phyloP scores from a whole-genome alignment of 1,140 invertebrate species.

The Spodoptera frugiperda region DNA sequence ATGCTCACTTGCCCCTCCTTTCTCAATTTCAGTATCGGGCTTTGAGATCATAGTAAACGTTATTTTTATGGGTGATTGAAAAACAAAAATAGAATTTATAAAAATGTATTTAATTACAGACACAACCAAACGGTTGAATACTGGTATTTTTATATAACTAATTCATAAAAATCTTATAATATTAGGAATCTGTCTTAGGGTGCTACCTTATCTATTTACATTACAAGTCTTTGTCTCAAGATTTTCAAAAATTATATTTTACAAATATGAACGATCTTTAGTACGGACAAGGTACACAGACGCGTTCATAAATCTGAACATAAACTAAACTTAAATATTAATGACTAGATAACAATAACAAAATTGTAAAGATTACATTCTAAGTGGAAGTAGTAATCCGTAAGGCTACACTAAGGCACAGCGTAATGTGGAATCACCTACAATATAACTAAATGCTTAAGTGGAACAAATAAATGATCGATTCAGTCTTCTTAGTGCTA shows the following conservation, averaged over 20 bases:
- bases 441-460: slow-evolving; percentile 77
- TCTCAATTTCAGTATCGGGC: neutral
- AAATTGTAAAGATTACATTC: slow-evolving; percentile 64
- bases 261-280: slow-evolving; percentile 43
- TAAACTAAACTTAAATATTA: slow-evolving; percentile 69
- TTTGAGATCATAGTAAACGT: neutral
- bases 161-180: slow-evolving; percentile 72
- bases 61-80: neutral
- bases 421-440: slow-evolving; percentile 74
- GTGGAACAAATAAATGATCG: slow-evolving; percentile 75
- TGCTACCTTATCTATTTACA: slow-evolving; percentile 76
- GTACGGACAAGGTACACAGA: slow-evolving; percentile 44
- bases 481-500: slow-evolving; percentile 80
- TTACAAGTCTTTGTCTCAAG: slow-evolving; percentile 80
- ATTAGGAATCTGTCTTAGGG: slow-evolving; percentile 84
- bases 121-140: slow-evolving; percentile 65
- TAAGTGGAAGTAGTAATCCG: slow-evolving; percentile 72
- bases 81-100: slow-evolving; percentile 32
- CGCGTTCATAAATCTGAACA: slow-evolving; percentile 55
- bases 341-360: slow-evolving; percentile 83
- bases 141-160: slow-evolving; percentile 64
- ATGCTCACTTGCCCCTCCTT: neutral
- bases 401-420: slow-evolving; percentile 81
- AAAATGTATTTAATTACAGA: slow-evolving; percentile 69
- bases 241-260: slow-evolving; percentile 56